These are phyloP conservation scores for Drosophila maculinotata DNA, from an alignment of 2,888 invertebrate species.

Conservation along the genomic window DNA sequence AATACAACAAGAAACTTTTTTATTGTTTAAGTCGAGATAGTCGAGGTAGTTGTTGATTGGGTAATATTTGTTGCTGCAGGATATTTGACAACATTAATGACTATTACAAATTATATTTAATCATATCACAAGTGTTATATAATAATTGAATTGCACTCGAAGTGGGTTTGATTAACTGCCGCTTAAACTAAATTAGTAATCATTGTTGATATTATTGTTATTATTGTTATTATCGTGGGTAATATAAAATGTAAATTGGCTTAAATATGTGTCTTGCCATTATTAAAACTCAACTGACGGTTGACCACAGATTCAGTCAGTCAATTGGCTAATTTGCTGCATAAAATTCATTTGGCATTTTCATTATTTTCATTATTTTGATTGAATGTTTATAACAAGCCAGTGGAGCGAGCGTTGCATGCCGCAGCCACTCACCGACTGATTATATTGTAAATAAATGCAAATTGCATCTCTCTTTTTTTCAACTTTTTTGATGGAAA, in stretches of 20 bases:
- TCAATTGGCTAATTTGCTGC: slow-evolving; percentile 64
- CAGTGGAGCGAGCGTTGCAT: slow-evolving; percentile 3
- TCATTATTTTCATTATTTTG: slow-evolving; percentile 60
- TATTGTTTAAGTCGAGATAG: too few species aligned
- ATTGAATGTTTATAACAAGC: slow-evolving; percentile 63
- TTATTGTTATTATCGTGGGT: slow-evolving; percentile 9
- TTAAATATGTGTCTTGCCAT: slow-evolving; percentile 13
- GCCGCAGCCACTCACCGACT: slow-evolving; percentile 32
- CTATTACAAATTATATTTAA: not conserved
- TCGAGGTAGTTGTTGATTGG: not conserved
- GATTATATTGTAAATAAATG: slow-evolving; percentile 64
- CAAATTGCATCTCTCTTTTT: slow-evolving; percentile 57
- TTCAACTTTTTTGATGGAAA: slow-evolving; percentile 18
- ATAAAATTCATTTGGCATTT: slow-evolving; percentile 48
- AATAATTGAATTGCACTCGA: not conserved
- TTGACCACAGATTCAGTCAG: slow-evolving; percentile 47
- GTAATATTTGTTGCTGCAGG: not conserved
- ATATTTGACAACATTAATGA: too few species aligned
- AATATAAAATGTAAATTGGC: slow-evolving; percentile 34
- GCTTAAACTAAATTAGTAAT: slow-evolving; percentile 19
- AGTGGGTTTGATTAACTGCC: not conserved
- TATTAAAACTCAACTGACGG: slow-evolving; percentile 18
- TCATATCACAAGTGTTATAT: not conserved
- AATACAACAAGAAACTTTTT: too few species aligned
- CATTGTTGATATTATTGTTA: slow-evolving; percentile 12